Percentiles rank a stretch among this genome's conserved stretches.
Evolutionary conservation across 2,888 invertebrate species (phyloP).

Genomic region (Mythimna pallens): DNA sequence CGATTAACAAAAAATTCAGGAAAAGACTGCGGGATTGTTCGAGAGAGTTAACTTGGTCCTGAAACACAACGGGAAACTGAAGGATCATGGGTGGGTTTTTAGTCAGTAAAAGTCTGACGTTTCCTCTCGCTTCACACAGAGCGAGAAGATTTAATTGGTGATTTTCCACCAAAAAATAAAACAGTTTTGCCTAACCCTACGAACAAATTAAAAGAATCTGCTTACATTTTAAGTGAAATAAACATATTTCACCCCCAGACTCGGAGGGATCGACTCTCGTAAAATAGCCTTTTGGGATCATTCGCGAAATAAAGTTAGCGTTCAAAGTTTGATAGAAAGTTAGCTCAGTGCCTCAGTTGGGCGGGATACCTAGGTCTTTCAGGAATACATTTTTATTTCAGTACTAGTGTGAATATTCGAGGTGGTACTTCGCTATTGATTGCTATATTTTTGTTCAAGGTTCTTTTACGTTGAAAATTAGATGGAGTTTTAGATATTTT

Average conservation of each 20-base stretch:
- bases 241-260: slow-evolving; percentile 52
- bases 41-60: too few species aligned
- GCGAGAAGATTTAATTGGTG: too few species aligned
- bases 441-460: slow-evolving; percentile 16
- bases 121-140: too few species aligned
- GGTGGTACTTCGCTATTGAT: slow-evolving; percentile 37
- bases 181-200: neutral
- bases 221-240: slow-evolving; percentile 48
- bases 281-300: slow-evolving; percentile 72
- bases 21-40: too few species aligned
- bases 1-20: too few species aligned
- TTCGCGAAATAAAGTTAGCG: slow-evolving; percentile 66
- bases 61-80: too few species aligned
- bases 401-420: slow-evolving; percentile 44
- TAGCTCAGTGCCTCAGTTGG: slow-evolving; percentile 48
- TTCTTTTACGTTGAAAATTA: neutral
- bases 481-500: neutral
- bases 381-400: slow-evolving; percentile 55
- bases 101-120: too few species aligned
- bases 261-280: slow-evolving; percentile 57
- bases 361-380: slow-evolving; percentile 48
- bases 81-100: too few species aligned
- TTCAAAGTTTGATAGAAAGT: slow-evolving; percentile 68
- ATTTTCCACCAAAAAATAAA: too few species aligned
- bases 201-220: slow-evolving; percentile 17